Evolutionary conservation across 2,113 vertebrate species (phyloP).

Genomic region (Malurus elegans): DNA sequence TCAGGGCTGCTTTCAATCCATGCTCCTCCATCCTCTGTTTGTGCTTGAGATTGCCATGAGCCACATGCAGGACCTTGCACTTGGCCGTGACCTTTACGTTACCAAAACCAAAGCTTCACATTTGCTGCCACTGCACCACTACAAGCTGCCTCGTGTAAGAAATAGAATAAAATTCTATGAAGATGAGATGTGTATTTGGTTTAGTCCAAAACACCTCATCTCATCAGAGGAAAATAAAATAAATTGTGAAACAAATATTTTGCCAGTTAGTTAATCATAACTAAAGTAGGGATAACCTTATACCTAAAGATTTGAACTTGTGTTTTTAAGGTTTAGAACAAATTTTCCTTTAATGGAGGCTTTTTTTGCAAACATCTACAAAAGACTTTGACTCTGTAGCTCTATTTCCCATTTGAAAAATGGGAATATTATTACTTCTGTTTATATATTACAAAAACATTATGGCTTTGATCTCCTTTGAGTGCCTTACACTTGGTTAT

Average conservation of each 20-base stretch:
- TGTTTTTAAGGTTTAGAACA: background rate
- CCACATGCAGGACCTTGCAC: rapidly evolving
- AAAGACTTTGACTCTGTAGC: background rate
- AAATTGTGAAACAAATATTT: background rate
- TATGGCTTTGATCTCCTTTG: background rate
- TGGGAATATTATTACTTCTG: background rate
- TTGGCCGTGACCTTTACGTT: background rate
- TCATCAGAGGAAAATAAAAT: background rate
- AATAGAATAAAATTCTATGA: background rate
- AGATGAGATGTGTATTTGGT: background rate
- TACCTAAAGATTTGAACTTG: background rate
- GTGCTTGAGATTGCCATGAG: background rate
- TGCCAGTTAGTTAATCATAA: background rate
- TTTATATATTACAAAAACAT: background rate
- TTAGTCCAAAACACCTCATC: background rate
- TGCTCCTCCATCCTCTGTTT: background rate
- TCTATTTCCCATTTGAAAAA: background rate
- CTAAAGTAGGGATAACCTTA: background rate
- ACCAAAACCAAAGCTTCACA: background rate
- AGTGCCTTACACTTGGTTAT: background rate
- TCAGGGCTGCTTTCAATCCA: background rate
- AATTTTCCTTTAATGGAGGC: background rate
- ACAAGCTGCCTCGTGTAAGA: background rate
- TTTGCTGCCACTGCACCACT: background rate
- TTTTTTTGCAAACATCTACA: background rate